A percentile compares a stretch with the other conserved stretches of the same genome.
Evolutionary conservation across 2,888 invertebrate genomes (phyloP).

Genomic region (Acrobeloides nanus): DNA sequence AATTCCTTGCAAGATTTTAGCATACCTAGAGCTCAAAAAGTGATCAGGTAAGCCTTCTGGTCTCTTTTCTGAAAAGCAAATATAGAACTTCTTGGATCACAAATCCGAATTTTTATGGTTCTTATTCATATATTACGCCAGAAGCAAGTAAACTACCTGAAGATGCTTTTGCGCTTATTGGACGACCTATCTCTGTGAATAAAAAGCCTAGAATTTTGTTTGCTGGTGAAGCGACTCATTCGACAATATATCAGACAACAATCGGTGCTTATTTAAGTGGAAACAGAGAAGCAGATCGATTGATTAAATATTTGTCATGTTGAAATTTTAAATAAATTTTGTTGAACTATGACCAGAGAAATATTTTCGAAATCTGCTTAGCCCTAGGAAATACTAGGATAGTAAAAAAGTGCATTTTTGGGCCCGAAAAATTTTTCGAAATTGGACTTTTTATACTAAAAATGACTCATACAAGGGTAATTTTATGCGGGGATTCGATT

Average conservation of each 20-base stretch:
- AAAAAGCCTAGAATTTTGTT: slow-evolving; percentile 33
- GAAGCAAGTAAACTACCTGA: slow-evolving; percentile 15
- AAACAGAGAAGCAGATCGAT: slow-evolving; percentile 33
- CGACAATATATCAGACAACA: slow-evolving; percentile 42
- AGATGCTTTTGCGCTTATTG: slow-evolving; percentile 19
- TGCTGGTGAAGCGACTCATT: slow-evolving; percentile 48
- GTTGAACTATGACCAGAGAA: too few relatives aligned
- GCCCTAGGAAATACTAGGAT: too few relatives aligned
- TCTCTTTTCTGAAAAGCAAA: too few relatives aligned
- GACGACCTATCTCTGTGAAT: slow-evolving; percentile 33
- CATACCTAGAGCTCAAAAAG: slow-evolving; percentile 22
- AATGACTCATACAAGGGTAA: too few relatives aligned
- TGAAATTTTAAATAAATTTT: too few relatives aligned
- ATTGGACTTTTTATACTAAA: too few relatives aligned
- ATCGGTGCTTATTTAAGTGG: slow-evolving; percentile 44
- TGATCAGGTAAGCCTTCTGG: slow-evolving; percentile 19
- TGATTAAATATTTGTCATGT: slow-evolving; percentile 22
- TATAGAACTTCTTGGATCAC: slow-evolving; percentile 34
- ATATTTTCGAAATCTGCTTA: too few relatives aligned
- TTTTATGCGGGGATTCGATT: too few relatives aligned
- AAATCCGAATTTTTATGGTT: slow-evolving; percentile 38
- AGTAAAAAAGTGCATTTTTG: too few relatives aligned
- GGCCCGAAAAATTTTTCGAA: too few relatives aligned
- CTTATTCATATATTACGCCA: slow-evolving; percentile 39
- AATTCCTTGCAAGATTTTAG: slow-evolving; percentile 29